Evolutionary conservation across 2,888 invertebrate species (phyloP).

Genomic region (Eristalinus aeneus): DNA sequence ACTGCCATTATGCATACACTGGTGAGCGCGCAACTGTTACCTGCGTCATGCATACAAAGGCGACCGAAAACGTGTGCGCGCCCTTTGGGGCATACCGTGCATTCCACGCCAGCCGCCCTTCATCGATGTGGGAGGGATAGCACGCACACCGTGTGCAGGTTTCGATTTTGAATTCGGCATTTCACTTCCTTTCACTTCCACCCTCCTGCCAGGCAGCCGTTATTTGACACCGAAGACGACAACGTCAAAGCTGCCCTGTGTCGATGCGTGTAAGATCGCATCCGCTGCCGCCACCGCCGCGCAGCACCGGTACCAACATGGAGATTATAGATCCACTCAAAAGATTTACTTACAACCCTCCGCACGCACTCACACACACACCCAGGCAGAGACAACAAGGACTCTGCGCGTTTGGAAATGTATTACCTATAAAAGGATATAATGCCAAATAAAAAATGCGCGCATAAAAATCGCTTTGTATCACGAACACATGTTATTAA

Average conservation of each 20-base stretch:
- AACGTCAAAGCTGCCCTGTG: not conserved
- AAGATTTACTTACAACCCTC: slow-evolving; percentile 33
- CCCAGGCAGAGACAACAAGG: slow-evolving; percentile 1
- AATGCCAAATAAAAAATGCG: slow-evolving; percentile 70
- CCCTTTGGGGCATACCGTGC: not conserved
- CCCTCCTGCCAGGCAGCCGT: not conserved
- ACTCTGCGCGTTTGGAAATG: slow-evolving; percentile 7
- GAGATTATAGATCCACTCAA: slow-evolving; percentile 59
- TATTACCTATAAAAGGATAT: slow-evolving; percentile 56
- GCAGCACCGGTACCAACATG: slow-evolving; percentile 11
- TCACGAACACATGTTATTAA: slow-evolving; percentile 73
- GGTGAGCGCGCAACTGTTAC: slow-evolving; percentile 33
- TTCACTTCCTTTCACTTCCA: slow-evolving; percentile 16
- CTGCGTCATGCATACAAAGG: slow-evolving; percentile 47
- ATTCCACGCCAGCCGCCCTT: not conserved
- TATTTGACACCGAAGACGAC: slow-evolving; percentile 18
- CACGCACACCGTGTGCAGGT: slow-evolving; percentile 3
- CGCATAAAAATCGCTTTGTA: slow-evolving; percentile 72
- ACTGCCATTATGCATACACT: slow-evolving; percentile 40
- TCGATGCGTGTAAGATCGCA: not conserved
- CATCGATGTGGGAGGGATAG: not conserved
- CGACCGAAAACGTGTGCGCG: slow-evolving; percentile 16
- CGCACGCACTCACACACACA: not conserved
- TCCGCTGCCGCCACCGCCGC: not conserved
- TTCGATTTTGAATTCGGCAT: slow-evolving; percentile 42